These are phyloP conservation scores for Heterodera schachtii DNA, from an alignment of 1,140 invertebrate genomes.

Conservation along the genomic window DNA sequence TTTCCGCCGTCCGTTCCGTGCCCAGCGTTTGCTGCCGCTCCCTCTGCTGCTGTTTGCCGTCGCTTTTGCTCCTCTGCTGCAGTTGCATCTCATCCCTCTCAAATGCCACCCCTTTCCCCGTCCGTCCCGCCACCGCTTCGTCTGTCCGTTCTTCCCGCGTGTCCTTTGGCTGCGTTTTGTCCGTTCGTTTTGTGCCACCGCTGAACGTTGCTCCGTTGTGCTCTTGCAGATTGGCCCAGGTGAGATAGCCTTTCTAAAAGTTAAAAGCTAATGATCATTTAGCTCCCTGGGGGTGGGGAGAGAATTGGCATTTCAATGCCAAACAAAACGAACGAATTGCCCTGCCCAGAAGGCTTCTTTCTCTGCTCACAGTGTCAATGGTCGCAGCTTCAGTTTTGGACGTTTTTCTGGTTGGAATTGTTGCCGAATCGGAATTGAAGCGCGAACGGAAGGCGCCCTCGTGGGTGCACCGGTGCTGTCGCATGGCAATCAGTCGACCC, in stretches of 20 bases:
- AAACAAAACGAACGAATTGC: background rate
- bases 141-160: background rate
- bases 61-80: slow-evolving; percentile 19
- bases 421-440: slow-evolving; percentile 46
- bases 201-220: background rate
- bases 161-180: background rate
- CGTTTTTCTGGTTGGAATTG: slow-evolving; percentile 19
- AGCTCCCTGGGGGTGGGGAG: too few relatives aligned
- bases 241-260: slow-evolving; percentile 49
- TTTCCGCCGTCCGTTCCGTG: background rate
- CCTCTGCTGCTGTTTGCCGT: background rate
- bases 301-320: background rate
- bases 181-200: background rate
- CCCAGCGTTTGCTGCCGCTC: background rate
- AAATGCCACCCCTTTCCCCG: slow-evolving; percentile 6
- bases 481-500: slow-evolving; percentile 67
- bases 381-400: slow-evolving; percentile 30
- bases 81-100: slow-evolving; percentile 16
- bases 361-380: slow-evolving; percentile 20
- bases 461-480: slow-evolving; percentile 42
- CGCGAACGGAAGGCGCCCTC: slow-evolving; percentile 51
- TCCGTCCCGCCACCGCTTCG: background rate
- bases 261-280: slow-evolving; percentile 42
- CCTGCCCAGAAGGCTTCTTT: too few relatives aligned
- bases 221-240: slow-evolving; percentile 61